phyloP scores from a whole-genome alignment of 1,140 invertebrate species.

The Sycophila sp. region DNA sequence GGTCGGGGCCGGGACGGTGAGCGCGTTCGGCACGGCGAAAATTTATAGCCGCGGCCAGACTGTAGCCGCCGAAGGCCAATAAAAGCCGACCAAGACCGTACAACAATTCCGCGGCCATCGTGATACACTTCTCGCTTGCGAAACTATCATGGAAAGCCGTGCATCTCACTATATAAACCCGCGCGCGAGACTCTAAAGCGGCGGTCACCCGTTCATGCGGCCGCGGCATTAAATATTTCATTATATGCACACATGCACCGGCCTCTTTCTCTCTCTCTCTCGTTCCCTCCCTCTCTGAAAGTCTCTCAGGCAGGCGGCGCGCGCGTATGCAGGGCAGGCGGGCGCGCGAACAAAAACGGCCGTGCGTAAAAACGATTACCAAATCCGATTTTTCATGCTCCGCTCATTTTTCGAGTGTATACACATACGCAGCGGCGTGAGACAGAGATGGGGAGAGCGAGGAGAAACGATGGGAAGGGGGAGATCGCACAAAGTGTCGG shows the following conservation, averaged over 20 bases:
- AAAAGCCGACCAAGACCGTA: slow-evolving; percentile 17
- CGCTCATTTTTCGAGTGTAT: slow-evolving; percentile 22
- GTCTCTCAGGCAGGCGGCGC: neutral
- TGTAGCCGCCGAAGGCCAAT: slow-evolving; percentile 14
- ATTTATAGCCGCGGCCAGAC: slow-evolving; percentile 13
- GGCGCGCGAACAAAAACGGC: too few relatives aligned
- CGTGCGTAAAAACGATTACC: slow-evolving; percentile 32
- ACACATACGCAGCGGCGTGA: neutral
- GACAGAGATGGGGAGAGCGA: neutral
- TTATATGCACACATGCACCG: slow-evolving; percentile 7
- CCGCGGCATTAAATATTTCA: slow-evolving; percentile 22
- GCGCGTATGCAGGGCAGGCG: neutral
- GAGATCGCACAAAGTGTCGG: neutral
- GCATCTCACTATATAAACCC: neutral
- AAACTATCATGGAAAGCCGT: neutral
- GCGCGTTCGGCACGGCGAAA: neutral
- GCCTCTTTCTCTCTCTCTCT: neutral
- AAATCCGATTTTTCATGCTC: slow-evolving; percentile 36
- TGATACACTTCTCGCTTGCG: neutral
- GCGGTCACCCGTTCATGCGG: too few relatives aligned
- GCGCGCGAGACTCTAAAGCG: too few relatives aligned
- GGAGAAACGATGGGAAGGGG: neutral
- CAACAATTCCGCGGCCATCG: slow-evolving; percentile 2
- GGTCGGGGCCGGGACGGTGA: neutral
- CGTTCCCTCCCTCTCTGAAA: neutral